phyloP scores from a whole-genome alignment of 2,113 vertebrate species.

The Tamias sibiricus region DNA sequence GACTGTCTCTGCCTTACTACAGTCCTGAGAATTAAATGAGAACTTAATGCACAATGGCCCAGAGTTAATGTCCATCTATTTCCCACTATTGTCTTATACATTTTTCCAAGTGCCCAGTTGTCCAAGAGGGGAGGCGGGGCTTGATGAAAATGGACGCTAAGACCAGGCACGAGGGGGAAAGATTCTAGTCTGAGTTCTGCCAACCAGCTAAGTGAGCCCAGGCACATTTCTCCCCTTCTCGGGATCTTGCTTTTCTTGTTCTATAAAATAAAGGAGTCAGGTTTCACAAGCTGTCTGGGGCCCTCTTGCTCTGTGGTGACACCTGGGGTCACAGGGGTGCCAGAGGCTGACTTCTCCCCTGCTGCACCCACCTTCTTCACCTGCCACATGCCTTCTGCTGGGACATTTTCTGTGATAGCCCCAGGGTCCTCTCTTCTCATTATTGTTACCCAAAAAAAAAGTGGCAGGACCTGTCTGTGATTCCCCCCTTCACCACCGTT shows the following conservation, averaged over 20 bases:
- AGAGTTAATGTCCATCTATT: neutral
- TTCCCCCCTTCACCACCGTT: neutral
- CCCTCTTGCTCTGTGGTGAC: no score
- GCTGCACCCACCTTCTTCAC: no score
- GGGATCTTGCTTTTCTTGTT: neutral
- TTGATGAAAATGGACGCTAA: neutral
- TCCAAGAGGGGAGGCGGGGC: neutral
- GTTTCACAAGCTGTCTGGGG: neutral
- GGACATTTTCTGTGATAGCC: no score
- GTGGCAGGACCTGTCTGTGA: neutral
- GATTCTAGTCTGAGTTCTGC: neutral
- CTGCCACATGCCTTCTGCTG: rapidly evolving
- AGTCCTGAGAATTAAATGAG: neutral
- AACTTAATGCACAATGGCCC: neutral
- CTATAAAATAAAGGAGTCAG: neutral
- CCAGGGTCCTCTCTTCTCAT: no score
- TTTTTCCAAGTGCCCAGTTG: neutral
- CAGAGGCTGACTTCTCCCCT: neutral
- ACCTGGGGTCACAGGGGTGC: neutral
- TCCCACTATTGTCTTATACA: neutral
- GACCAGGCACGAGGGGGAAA: neutral
- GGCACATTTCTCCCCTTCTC: neutral
- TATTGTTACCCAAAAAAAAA: neutral
- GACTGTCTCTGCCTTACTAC: neutral
- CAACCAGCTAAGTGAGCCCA: neutral